Evolutionary conservation across 2,113 vertebrate species (phyloP).

Genomic region (Brachyhypopomus gauderio): DNA sequence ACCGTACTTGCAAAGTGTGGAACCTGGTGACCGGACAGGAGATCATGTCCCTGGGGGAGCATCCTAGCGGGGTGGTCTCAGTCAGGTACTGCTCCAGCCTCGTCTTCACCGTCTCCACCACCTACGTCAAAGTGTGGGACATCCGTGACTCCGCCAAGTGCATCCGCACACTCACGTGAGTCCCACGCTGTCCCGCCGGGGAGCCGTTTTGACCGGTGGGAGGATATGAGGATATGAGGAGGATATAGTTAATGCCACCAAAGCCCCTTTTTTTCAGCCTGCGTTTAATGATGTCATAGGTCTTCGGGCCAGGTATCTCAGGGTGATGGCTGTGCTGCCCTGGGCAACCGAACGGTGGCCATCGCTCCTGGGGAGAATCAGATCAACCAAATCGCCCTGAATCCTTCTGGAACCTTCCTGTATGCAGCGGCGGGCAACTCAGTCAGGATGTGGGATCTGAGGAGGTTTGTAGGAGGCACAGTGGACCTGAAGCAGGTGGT

Average conservation of each 20-base stretch:
- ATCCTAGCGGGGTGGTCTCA: constrained; percentile 90
- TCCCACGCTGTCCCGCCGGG: background rate
- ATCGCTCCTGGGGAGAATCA: constrained; percentile 94
- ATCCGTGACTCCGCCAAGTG: constrained; percentile 97
- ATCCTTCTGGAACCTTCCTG: constrained; percentile 87
- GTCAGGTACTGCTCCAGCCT: constrained; percentile 88
- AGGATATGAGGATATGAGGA: background rate
- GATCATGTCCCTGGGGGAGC: constrained; percentile 90
- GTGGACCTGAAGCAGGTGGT: background rate
- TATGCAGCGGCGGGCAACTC: constrained; percentile 93
- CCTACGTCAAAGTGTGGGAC: constrained; percentile 97
- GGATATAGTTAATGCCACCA: background rate
- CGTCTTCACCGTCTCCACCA: constrained; percentile 94
- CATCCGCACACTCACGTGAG: constrained; percentile 91
- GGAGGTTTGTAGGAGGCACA: constrained; percentile 77
- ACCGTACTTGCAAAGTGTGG: constrained; percentile 99
- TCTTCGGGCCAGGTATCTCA: constrained; percentile 90
- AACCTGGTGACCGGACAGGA: constrained; percentile 98
- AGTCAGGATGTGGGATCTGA: constrained; percentile 97
- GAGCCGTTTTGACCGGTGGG: background rate
- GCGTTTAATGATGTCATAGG: constrained; percentile 67
- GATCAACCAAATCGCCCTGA: constrained; percentile 93
- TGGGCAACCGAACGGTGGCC: constrained; percentile 77
- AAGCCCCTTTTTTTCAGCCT: too few relatives aligned
- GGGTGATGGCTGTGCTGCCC: constrained; percentile 83